Conservation (phyloP, 1,140 invertebrate species). For the Sarcophaga peregrina region DNA sequence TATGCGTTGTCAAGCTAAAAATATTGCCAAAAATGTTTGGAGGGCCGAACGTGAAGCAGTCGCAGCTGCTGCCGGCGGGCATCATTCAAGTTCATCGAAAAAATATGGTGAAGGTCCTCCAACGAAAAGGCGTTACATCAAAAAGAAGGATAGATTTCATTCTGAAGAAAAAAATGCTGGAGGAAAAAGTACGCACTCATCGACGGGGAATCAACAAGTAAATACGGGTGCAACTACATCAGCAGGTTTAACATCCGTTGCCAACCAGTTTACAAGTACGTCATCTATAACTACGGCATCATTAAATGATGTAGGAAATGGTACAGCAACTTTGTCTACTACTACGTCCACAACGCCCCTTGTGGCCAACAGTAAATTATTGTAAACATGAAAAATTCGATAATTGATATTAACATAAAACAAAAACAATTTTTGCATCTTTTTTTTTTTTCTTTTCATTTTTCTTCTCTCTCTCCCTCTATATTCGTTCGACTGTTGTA, state of each 20-base stretch:
- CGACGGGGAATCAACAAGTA: constrained; percentile 34
- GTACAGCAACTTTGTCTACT: constrained; percentile 63
- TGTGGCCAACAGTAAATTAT: constrained; percentile 68
- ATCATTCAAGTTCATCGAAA: constrained; percentile 30
- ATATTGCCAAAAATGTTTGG: constrained; percentile 66
- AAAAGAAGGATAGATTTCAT: constrained; percentile 44
- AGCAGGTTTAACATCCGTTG: constrained; percentile 5
- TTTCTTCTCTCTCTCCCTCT: constrained; percentile 6
- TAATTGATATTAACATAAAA: constrained; percentile 52
- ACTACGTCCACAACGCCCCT: constrained; percentile 65
- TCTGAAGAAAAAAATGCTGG: not conserved
- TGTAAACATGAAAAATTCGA: constrained; percentile 63
- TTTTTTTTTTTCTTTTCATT: constrained; percentile 47
- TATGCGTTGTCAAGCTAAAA: constrained; percentile 68
- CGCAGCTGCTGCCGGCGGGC: constrained; percentile 46
- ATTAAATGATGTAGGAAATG: constrained; percentile 57
- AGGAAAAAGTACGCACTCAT: constrained; percentile 30
- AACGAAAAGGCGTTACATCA: constrained; percentile 43
- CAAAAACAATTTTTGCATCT: constrained; percentile 61
- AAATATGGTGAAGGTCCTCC: constrained; percentile 29
- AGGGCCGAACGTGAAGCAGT: constrained; percentile 59
- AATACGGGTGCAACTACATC: constrained; percentile 28
- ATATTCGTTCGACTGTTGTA: not conserved
- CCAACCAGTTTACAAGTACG: not conserved
- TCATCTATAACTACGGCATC: constrained; percentile 11